These are phyloP conservation scores for Rhynchonema sp. DNA, from an alignment of 2,888 invertebrate genomes.

Conservation along the genomic window DNA sequence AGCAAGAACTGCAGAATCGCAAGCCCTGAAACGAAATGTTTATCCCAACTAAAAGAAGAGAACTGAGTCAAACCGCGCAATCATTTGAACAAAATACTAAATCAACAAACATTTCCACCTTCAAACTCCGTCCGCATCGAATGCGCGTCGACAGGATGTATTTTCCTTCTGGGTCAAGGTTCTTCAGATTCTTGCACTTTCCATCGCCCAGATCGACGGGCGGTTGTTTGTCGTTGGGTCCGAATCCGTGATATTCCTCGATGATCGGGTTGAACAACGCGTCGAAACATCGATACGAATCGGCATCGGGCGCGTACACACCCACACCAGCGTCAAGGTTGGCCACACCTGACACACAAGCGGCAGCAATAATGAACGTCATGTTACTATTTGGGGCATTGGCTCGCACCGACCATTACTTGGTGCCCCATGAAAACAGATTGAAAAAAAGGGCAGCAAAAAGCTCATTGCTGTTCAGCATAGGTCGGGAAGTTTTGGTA, in stretches of 20 bases:
- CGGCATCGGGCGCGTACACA: conserved; percentile 91
- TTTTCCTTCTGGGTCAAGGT: conserved; percentile 62
- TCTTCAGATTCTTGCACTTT: conserved; percentile 49
- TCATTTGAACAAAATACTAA: neutral
- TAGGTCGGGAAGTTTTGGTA: too few species aligned
- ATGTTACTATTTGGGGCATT: too few species aligned
- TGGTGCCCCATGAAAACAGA: too few species aligned
- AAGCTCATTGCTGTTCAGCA: too few species aligned
- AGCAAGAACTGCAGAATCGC: too few species aligned
- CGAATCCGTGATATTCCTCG: conserved; percentile 71
- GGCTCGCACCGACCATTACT: too few species aligned
- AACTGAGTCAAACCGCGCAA: too few species aligned
- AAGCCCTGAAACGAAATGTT: too few species aligned
- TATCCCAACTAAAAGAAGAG: too few species aligned
- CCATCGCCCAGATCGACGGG: conserved; percentile 68
- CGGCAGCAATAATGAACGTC: too few species aligned
- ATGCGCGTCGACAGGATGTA: conserved; percentile 80
- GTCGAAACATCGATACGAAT: conserved; percentile 52
- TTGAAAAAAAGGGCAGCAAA: too few species aligned
- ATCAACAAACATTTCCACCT: conserved; percentile 39
- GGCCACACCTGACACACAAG: conserved; percentile 70
- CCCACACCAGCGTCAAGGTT: conserved; percentile 88
- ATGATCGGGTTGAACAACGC: conserved; percentile 1
- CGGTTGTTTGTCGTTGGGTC: conserved; percentile 62
- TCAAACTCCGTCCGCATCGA: conserved; percentile 69